phyloP scores from a whole-genome alignment of 2,888 invertebrate species.

The Odontothrips loti region DNA sequence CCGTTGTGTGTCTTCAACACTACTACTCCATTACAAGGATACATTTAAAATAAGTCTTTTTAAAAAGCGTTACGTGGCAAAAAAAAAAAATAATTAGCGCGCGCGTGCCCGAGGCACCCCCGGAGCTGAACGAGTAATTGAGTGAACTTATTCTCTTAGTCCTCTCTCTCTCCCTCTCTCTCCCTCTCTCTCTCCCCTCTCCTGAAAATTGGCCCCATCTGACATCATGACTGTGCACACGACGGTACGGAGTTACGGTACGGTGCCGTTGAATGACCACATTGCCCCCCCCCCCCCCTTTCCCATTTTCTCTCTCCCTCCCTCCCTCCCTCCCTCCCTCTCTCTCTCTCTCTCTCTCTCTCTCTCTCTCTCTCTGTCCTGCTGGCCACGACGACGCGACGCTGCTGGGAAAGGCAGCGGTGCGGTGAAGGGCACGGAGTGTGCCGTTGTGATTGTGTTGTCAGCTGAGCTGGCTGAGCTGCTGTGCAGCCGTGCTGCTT shows the following conservation, averaged over 20 bases:
- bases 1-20: too few relatives aligned
- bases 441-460: neutral
- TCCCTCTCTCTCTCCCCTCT: neutral
- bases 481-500: too few relatives aligned
- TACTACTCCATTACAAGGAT: too few relatives aligned
- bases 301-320: neutral
- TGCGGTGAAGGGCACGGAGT: neutral
- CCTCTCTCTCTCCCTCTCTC: conserved; percentile 8
- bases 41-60: too few relatives aligned
- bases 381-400: too few relatives aligned
- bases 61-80: too few relatives aligned
- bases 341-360: neutral
- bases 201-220: neutral
- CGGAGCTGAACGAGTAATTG: too few relatives aligned
- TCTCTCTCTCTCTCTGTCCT: neutral
- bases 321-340: neutral
- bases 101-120: too few relatives aligned
- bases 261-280: too few relatives aligned
- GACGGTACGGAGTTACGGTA: neutral
- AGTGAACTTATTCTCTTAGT: conserved; percentile 9
- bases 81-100: too few relatives aligned
- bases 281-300: too few relatives aligned
- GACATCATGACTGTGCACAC: conserved; percentile 11
- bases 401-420: neutral
- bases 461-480: too few relatives aligned